phyloP scores from a whole-genome alignment of 2,113 vertebrate genomes.

The Eleginops maclovinus region DNA sequence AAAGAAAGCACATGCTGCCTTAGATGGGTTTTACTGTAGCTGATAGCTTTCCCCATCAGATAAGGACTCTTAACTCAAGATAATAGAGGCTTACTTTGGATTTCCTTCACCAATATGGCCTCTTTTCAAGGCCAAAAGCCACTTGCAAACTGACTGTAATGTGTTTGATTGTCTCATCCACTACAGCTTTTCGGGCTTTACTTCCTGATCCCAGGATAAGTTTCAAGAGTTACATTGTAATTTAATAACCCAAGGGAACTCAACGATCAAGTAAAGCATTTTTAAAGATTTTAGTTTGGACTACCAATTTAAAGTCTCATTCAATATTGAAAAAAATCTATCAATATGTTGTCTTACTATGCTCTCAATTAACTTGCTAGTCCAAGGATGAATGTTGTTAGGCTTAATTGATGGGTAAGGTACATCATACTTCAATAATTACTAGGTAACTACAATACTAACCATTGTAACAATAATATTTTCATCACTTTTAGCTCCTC shows the following conservation, averaged over 20 bases:
- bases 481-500: too few species aligned
- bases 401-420: too few species aligned
- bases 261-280: too few species aligned
- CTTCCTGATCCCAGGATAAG: constrained; percentile 14
- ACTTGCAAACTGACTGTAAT: constrained; percentile 22
- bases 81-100: constrained; percentile 34
- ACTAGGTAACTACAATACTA: too few species aligned
- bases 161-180: background rate
- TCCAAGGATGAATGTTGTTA: too few species aligned
- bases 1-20: constrained; percentile 27
- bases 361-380: background rate
- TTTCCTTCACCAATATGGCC: background rate
- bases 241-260: constrained; percentile 13
- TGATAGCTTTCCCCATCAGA: constrained; percentile 31
- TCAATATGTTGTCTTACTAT: background rate
- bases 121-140: constrained; percentile 19
- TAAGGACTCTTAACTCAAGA: constrained; percentile 25
- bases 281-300: too few species aligned
- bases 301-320: background rate
- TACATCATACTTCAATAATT: too few species aligned
- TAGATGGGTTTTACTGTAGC: constrained; percentile 25
- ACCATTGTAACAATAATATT: too few species aligned
- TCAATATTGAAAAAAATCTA: background rate
- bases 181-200: background rate
- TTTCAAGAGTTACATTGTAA: constrained; percentile 1